phyloP scores from a whole-genome alignment of 2,113 vertebrate genomes.

The Elgaria multicarinata region DNA sequence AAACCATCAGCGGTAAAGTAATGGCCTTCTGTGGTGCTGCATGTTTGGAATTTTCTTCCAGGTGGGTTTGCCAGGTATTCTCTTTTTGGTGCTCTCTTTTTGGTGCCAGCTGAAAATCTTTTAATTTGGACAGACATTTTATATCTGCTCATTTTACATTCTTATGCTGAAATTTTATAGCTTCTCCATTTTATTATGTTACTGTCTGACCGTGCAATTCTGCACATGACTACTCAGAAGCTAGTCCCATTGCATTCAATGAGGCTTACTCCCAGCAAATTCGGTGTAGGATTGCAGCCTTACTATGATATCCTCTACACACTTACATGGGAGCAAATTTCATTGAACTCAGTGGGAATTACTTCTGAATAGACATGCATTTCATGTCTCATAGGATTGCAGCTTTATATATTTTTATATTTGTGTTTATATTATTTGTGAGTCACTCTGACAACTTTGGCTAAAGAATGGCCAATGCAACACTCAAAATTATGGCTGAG shows the following conservation, averaged over 20 bases:
- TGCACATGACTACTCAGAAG: background rate
- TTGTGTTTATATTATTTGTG: background rate
- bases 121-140: background rate
- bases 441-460: background rate
- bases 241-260: background rate
- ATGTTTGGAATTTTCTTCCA: background rate
- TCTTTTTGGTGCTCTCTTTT: background rate
- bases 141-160: background rate
- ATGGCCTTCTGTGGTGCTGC: background rate
- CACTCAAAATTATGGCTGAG: background rate
- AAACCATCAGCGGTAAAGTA: background rate
- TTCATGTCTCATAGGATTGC: background rate
- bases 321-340: background rate
- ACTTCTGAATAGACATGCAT: background rate
- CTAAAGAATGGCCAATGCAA: background rate
- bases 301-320: background rate
- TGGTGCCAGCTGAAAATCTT: background rate
- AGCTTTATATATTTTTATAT: background rate
- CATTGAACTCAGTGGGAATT: background rate
- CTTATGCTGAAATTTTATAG: background rate
- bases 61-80: background rate
- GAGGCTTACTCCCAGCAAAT: background rate
- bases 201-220: background rate
- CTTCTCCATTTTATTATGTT: background rate
- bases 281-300: background rate